Conservation (phyloP, 2,888 invertebrate species). For the Heliconius sara region DNA sequence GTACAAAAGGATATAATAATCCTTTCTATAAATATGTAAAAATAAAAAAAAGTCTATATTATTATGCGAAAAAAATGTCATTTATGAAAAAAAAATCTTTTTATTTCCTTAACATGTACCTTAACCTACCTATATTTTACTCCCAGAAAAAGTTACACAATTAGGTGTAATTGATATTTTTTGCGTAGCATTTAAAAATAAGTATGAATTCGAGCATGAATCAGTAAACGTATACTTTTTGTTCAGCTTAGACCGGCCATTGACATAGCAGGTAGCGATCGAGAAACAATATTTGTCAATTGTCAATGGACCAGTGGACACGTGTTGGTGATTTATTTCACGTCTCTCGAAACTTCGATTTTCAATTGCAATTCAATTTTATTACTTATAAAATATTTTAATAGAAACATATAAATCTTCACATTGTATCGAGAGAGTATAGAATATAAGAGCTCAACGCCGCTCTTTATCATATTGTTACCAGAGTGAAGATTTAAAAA, state of each 20-base stretch:
- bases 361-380: not conserved
- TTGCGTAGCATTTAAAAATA: constrained; percentile 23
- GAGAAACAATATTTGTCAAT: constrained; percentile 11
- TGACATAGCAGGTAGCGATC: constrained; percentile 26
- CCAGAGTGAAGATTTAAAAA: no score
- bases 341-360: not conserved
- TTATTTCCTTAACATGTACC: not conserved
- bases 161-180: constrained; percentile 20
- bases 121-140: not conserved
- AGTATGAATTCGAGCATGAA: constrained; percentile 27
- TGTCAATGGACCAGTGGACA: constrained; percentile 2
- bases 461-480: no score
- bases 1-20: not conserved
- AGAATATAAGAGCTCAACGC: no score
- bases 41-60: no score
- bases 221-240: constrained; percentile 30
- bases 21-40: not conserved
- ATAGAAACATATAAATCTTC: no score
- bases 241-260: constrained; percentile 22
- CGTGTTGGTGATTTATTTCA: constrained; percentile 3
- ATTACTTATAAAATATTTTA: no score
- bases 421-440: no score
- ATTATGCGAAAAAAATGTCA: no score
- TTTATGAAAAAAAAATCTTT: not conserved
- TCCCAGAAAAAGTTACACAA: not conserved